A percentile compares a stretch with the other conserved stretches of the same genome.
Conservation (phyloP, 2,888 invertebrate genomes). For the Phymatocera aterrima region DNA sequence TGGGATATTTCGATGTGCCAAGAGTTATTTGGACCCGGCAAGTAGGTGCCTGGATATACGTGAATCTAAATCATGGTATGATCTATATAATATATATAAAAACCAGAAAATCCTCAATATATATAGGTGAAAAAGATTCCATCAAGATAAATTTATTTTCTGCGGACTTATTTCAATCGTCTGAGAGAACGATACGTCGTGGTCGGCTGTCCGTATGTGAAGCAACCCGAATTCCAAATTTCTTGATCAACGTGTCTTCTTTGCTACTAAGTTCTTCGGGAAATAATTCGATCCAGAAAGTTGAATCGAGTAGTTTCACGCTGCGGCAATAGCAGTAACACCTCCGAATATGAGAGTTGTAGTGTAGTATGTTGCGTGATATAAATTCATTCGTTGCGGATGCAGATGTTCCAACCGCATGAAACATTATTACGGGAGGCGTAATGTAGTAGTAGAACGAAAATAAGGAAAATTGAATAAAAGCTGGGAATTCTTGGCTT, state of each 20-base stretch:
- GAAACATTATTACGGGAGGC: no score
- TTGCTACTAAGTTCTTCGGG: neutral
- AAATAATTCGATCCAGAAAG: neutral
- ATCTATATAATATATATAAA: neutral
- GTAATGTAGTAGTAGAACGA: no score
- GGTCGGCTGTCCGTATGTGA: neutral
- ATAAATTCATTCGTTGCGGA: neutral
- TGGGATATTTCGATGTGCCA: neutral
- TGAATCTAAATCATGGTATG: slow-evolving; percentile 4
- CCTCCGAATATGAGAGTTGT: neutral
- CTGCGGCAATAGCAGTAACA: neutral
- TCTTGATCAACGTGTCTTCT: neutral
- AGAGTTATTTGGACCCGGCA: neutral
- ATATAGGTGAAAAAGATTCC: neutral
- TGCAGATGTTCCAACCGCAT: no score
- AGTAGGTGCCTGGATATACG: neutral
- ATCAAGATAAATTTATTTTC: neutral
- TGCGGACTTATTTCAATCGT: neutral
- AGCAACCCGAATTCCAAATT: neutral
- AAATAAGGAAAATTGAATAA: neutral
- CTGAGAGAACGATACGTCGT: neutral
- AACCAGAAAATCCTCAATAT: no score
- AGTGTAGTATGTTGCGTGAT: no score
- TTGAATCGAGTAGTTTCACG: neutral
- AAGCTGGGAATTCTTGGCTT: neutral